phyloP scores from a whole-genome alignment of 2,888 invertebrate genomes.

The Trissonchulus sp. region DNA sequence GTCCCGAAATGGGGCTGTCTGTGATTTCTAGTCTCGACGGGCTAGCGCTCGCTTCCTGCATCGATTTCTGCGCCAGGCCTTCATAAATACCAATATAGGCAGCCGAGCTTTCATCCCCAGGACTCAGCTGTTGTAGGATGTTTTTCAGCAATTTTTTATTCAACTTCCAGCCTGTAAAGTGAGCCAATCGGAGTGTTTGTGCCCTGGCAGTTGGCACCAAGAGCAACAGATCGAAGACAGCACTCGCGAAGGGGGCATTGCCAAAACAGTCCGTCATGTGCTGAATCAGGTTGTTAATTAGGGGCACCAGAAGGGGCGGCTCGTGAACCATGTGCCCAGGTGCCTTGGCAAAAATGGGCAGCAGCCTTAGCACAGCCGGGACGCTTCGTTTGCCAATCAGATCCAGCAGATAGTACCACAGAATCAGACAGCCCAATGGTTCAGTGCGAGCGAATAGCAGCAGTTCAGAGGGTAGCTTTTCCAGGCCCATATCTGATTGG shows the following conservation, averaged over 20 bases:
- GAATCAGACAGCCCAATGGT: neutral
- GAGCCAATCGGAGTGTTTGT: neutral
- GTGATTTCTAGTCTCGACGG: no score
- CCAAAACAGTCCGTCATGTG: neutral
- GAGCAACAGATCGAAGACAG: neutral
- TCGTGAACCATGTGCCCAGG: neutral
- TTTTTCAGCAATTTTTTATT: neutral
- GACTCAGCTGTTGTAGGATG: neutral
- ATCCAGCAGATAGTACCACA: neutral
- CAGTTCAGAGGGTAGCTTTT: neutral
- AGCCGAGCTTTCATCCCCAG: neutral
- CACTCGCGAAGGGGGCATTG: neutral
- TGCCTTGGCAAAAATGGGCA: neutral
- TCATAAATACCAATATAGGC: neutral
- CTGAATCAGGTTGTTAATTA: neutral
- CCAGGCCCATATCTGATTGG: neutral
- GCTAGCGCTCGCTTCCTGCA: no score
- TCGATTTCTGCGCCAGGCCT: neutral
- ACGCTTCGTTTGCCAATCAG: neutral
- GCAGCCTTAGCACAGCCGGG: neutral
- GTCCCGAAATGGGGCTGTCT: no score
- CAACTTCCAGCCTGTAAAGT: neutral
- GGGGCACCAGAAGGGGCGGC: neutral
- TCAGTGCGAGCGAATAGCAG: neutral
- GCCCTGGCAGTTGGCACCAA: neutral